Evolutionary conservation across 2,888 invertebrate species (phyloP).

Genomic region (Polymixis flavicincta): DNA sequence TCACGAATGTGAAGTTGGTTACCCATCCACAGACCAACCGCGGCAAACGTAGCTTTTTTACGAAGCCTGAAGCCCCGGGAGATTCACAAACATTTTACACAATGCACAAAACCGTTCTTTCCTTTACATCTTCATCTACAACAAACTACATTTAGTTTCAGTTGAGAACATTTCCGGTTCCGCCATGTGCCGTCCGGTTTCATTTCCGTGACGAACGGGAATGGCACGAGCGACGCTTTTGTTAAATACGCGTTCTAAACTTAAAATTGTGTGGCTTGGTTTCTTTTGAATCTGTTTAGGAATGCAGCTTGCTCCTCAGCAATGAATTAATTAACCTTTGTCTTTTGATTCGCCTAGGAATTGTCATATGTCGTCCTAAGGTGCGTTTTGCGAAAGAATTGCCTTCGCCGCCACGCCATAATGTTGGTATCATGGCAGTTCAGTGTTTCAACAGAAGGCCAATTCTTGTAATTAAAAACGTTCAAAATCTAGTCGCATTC

Average conservation of each 20-base stretch:
- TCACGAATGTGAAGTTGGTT: no score
- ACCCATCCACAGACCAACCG: no score
- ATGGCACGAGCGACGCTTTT: slow-evolving; percentile 13
- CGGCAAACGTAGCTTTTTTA: no score
- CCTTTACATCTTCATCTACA: background rate
- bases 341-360: slow-evolving; percentile 4
- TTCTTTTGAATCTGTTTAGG: background rate
- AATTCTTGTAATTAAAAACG: no score
- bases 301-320: background rate
- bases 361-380: background rate
- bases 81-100: background rate
- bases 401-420: no score
- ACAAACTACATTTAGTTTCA: slow-evolving; percentile 35
- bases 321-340: no score
- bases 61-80: no score
- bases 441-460: no score
- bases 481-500: no score
- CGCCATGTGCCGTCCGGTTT: slow-evolving; percentile 36
- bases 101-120: slow-evolving; percentile 1
- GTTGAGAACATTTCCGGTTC: slow-evolving; percentile 60
- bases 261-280: slow-evolving; percentile 4
- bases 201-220: slow-evolving; percentile 55
- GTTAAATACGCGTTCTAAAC: slow-evolving; percentile 24
- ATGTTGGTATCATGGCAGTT: no score
- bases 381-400: background rate